A percentile compares a stretch with the other conserved stretches of the same genome.
phyloP scores from a whole-genome alignment of 2,797 vertebrate species.

The Anguilla megastoma region DNA sequence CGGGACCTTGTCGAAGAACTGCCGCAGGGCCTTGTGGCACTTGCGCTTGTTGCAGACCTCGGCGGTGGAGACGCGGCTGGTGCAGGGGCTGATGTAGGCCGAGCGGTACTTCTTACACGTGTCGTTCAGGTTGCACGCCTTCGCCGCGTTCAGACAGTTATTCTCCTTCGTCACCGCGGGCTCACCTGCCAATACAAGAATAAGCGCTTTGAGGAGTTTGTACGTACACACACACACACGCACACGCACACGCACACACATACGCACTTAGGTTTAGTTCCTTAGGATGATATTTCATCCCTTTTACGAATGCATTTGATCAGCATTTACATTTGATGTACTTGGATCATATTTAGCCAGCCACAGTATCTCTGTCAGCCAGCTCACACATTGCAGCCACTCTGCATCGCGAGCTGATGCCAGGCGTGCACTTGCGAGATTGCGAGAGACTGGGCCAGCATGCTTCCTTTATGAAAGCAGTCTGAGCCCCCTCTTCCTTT shows the following conservation, averaged over 20 bases:
- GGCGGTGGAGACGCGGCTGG: constrained; percentile 85
- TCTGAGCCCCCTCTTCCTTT: not conserved
- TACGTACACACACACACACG: not conserved
- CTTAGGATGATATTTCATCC: not conserved
- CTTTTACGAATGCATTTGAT: not conserved
- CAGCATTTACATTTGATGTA: not conserved
- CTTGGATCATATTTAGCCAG: not conserved
- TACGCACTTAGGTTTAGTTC: not conserved
- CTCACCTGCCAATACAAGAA: constrained; percentile 69
- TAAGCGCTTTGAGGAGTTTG: not conserved
- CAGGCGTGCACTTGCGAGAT: not conserved
- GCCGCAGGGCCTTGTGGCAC: constrained; percentile 94
- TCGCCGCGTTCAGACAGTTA: constrained; percentile 93
- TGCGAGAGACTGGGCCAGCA: not conserved
- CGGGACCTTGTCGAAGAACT: constrained; percentile 97
- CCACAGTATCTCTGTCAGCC: constrained; percentile 3
- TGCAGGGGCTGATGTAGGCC: constrained; percentile 93
- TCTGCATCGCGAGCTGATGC: not conserved
- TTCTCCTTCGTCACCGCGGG: constrained; percentile 88
- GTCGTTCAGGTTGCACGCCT: constrained; percentile 97
- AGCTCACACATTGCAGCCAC: not conserved
- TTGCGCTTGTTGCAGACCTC: constrained; percentile 96
- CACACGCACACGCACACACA: not conserved
- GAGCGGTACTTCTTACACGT: constrained; percentile 97
- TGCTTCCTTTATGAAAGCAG: not conserved